Evolutionary conservation across 1,140 invertebrate genomes (phyloP), one percentile per base, ranked within the genome.

Genomic region (Psilanteris sp.): DNA sequence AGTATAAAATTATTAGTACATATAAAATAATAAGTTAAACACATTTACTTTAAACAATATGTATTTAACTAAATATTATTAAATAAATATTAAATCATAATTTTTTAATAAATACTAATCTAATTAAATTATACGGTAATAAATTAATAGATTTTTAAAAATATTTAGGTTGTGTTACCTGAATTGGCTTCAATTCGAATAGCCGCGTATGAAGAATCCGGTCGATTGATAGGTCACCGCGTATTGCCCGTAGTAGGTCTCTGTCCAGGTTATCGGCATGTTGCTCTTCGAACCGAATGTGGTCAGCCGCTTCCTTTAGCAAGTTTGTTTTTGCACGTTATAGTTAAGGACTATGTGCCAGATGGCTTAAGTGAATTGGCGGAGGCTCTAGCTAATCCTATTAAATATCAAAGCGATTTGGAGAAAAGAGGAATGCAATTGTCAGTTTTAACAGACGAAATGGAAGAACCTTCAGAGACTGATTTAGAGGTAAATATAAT

Each of bases 331-430:
- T 91, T 99, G 15, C 93, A 96, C 72, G 94, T 99, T 16, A 93
- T 95, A 16, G 95, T 99, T 7, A 98, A 98, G 87, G 96, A 97
- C 84, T 99, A 99, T 85, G 97, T 99, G 16, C 98, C 98, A 0
- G 96, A 99, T 85, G 96, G 92, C 68, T 90, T 95, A 37, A 96
- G 94, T 61, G 96, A 97, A 81, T 93, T 99, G 84, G 98, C 98
- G 2, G 97, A 99, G 86, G 97, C 97, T 2, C 87, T 99, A 54
- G 97, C 97, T 5, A 99, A 99, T 90, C 98, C 98, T 0, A 97
- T 98, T 64, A 98, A 98, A 82, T 98, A 97, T 88, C 95, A 98
- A 85, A 97, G 95, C 79, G 95, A 97, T 87, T 85, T 95, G 59
- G 96, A 99, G 80, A 98, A 98, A 85, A 91, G 97, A 13, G 93